Percentiles rank a stretch among this genome's conserved stretches.
phyloP scores from a whole-genome alignment of 2,113 vertebrate genomes.

The Forbesichthys papilliferus region DNA sequence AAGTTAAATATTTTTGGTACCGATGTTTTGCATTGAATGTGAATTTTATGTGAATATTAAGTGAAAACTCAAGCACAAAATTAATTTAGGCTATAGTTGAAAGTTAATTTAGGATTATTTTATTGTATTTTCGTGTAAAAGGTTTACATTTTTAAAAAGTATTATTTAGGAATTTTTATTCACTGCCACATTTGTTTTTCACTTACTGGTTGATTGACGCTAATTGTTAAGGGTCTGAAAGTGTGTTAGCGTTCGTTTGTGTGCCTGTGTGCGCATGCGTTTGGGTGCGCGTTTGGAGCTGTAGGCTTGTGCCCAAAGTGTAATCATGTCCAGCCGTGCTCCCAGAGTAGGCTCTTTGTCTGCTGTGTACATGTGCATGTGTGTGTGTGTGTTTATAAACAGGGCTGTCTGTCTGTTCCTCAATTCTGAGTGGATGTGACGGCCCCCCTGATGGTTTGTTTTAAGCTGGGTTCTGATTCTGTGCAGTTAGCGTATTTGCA shows the following conservation, averaged over 20 bases:
- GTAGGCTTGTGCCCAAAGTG: constrained; percentile 38
- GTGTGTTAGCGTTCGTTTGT: constrained; percentile 5
- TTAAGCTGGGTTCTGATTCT: constrained; percentile 65
- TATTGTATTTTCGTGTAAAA: no score
- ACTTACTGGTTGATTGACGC: constrained; percentile 12
- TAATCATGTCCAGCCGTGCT: constrained; percentile 57
- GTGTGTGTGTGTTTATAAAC: constrained; percentile 67
- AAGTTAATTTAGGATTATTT: not conserved
- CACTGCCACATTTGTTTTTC: constrained; percentile 14
- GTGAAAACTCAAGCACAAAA: no score
- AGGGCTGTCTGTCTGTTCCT: constrained; percentile 60
- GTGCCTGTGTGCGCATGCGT: not conserved
- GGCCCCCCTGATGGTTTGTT: constrained; percentile 71
- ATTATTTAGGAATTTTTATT: not conserved
- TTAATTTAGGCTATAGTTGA: not conserved
- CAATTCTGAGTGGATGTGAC: constrained; percentile 71
- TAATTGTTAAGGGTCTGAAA: not conserved
- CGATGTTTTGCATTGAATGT: constrained; percentile 35
- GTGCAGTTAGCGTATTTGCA: constrained; percentile 44
- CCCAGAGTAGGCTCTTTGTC: constrained; percentile 31
- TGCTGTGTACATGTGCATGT: constrained; percentile 43
- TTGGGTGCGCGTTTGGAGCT: not conserved
- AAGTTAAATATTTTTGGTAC: constrained; percentile 34
- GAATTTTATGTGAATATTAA: not conserved
- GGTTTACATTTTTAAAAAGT: no score